Evolutionary conservation across 2,888 invertebrate genomes (phyloP).

Genomic region (Dermolepida albohirtum): DNA sequence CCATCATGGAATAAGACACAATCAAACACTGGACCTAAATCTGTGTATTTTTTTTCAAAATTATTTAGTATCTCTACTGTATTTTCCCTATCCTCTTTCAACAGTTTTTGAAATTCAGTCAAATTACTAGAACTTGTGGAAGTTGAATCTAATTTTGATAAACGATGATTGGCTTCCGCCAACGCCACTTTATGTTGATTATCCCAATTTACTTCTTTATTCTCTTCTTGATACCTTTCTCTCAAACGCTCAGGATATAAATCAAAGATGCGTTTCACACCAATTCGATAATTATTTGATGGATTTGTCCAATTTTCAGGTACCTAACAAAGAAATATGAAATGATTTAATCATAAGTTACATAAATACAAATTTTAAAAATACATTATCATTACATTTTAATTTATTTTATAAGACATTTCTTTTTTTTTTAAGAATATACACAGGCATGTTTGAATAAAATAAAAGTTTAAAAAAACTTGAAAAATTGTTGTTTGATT

Average conservation of each 20-base stretch:
- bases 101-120: constrained; percentile 79
- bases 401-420: no score
- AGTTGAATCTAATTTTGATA: constrained; percentile 79
- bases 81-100: constrained; percentile 90
- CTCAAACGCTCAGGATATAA: constrained; percentile 87
- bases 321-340: constrained; percentile 69
- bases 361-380: no score
- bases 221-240: constrained; percentile 80
- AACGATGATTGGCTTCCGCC: constrained; percentile 81
- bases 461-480: no score
- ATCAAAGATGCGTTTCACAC: constrained; percentile 86
- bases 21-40: constrained; percentile 91
- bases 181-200: constrained; percentile 81
- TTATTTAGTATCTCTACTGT: constrained; percentile 84
- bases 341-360: no score
- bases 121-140: constrained; percentile 45
- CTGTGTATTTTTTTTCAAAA: constrained; percentile 88
- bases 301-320: constrained; percentile 88
- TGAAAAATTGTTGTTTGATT: no score
- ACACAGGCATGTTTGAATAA: no score
- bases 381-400: no score
- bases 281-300: constrained; percentile 85
- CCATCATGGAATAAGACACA: constrained; percentile 95
- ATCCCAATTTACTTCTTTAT: constrained; percentile 88
- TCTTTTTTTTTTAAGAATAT: no score